These are phyloP conservation scores for Psococerastis gibbosa DNA, from an alignment of 2,888 invertebrate genomes.

Conservation along the genomic window DNA sequence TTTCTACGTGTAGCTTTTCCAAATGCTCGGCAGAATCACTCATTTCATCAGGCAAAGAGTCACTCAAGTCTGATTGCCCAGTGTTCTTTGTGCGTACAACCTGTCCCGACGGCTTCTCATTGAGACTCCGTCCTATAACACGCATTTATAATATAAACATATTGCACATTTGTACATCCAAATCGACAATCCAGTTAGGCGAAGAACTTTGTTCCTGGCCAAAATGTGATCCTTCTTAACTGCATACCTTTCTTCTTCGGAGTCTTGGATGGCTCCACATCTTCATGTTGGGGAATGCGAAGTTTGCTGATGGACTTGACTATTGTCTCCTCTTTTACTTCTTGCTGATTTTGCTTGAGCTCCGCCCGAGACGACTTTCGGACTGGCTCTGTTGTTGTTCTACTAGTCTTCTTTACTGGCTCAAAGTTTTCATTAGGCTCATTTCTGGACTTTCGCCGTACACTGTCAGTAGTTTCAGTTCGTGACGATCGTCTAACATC, in stretches of 20 bases:
- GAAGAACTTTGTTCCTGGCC: conserved; percentile 45
- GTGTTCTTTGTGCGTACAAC: too few species aligned
- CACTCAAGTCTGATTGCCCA: neutral
- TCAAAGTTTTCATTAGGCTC: neutral
- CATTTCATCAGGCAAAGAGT: neutral
- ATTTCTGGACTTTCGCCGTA: neutral
- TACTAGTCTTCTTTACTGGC: neutral
- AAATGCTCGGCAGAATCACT: neutral
- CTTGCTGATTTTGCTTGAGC: neutral
- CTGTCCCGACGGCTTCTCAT: conserved; percentile 3
- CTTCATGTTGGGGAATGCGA: neutral
- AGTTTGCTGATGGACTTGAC: neutral
- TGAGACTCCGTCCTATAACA: conserved; percentile 3
- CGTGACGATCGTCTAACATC: neutral
- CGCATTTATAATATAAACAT: too few species aligned
- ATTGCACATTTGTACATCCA: neutral
- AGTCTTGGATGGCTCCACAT: conserved; percentile 13
- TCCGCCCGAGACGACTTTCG: neutral
- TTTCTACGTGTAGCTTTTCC: too few species aligned
- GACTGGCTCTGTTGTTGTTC: neutral
- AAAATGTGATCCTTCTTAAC: conserved; percentile 49
- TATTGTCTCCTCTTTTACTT: neutral
- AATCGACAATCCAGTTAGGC: too few species aligned
- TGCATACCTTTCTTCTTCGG: conserved; percentile 45
- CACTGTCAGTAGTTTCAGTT: neutral